Base-by-base conservation (phyloP, 92 coral and sea anemone genomes). In the Epizoanthus illoricatus region DNA sequence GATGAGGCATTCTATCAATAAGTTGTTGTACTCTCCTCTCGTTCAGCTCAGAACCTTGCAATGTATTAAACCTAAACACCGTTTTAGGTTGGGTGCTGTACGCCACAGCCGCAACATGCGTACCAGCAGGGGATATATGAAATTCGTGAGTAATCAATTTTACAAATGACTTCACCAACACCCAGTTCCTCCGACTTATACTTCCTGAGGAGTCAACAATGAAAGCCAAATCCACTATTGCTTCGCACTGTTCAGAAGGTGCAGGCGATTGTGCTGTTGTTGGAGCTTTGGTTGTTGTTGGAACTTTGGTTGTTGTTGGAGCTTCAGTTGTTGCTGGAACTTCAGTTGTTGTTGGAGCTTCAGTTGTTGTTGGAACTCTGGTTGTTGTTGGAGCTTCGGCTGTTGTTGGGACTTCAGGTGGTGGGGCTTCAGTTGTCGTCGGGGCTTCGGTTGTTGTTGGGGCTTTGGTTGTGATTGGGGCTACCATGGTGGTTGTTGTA, bases 191-290 rank as follows among this genome's bases (percentile, higher is more conserved):
- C 41, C 69, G 40, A 65, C 69, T 65, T 65, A 65, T 65, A 9
- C 69, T 65, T 65, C 69, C 69, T 9, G 69, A 65, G 12, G 69
- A 65, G 36, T 65, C 69, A 65, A 65, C 69, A 8, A 49, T 49
- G 55, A 49, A 49, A 49, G 55, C 55, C 55, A 49, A 49, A 24
- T 65, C 69, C 10, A 64, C 68, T 0, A 64, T 21, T 19, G 68
- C 68, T 64, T 64, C 28, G 68, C 68, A 64, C 13, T 10, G 33
- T 4, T 19, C 21, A 64, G 17, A 13, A 5, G 68, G 17, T 10
- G 68, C 5, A 40, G 68, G 36, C 39, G 68, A 7, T 63, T 20
- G 5, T 2, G 68, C 28, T 63, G 68, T 19, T 5, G 68, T 64
- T 61, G 65, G 24, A 18, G 23, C 65, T 61, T 61, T 4, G 4